A percentile compares a stretch with the other conserved stretches of the same genome.
These are phyloP conservation scores for Parasteatoda lunata DNA, from an alignment of 2,888 invertebrate species.

Conservation along the genomic window DNA sequence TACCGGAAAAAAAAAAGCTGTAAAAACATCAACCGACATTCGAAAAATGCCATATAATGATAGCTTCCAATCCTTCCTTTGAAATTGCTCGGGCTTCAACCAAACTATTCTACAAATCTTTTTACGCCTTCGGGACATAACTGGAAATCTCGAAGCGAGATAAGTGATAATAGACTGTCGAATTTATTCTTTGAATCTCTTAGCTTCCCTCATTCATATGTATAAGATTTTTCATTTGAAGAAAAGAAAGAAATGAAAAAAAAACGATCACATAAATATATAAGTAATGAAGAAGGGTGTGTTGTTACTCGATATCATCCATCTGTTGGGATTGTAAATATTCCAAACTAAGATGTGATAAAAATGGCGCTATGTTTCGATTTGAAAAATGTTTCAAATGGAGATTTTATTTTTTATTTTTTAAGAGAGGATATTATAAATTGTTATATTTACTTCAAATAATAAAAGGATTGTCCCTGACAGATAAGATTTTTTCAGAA, in stretches of 20 bases:
- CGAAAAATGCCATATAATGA: neutral
- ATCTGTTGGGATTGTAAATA: neutral
- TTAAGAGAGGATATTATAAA: neutral
- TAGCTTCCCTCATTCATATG: neutral
- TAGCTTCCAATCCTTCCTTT: neutral
- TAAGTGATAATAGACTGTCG: slow-evolving; percentile 2
- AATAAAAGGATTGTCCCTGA: neutral
- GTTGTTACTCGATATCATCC: neutral
- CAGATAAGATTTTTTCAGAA: neutral
- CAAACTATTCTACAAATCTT: neutral
- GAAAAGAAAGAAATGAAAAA: neutral
- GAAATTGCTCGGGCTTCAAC: neutral
- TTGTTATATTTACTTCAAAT: neutral
- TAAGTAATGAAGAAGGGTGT: neutral
- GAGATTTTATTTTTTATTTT: neutral
- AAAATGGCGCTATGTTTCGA: no score
- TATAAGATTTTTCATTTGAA: neutral
- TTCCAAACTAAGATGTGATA: neutral
- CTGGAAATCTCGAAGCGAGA: neutral
- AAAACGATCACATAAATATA: slow-evolving; percentile 14
- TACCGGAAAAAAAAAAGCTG: neutral
- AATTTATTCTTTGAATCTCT: neutral
- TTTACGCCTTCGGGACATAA: neutral
- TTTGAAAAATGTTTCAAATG: neutral
- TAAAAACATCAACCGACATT: neutral